Conservation (phyloP, 1,140 invertebrate species). For the Rhyzopertha dominica region DNA sequence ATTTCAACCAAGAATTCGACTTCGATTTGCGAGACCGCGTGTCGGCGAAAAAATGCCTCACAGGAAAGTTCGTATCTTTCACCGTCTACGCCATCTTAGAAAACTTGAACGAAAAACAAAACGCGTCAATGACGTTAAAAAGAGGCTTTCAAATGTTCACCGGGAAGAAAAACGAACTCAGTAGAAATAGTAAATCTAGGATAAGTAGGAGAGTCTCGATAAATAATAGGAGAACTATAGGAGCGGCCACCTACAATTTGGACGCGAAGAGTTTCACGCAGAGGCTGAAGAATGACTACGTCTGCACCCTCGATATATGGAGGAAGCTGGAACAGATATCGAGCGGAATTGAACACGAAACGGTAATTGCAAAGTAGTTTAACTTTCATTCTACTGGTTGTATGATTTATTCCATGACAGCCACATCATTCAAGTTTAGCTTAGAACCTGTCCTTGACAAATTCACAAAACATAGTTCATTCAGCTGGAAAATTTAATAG, state of each 20-base stretch:
- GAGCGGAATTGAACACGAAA: conserved; percentile 53
- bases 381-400: not conserved
- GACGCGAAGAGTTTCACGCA: conserved; percentile 63
- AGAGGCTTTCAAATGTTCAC: conserved; percentile 3
- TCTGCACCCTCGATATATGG: conserved; percentile 71
- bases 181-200: conserved; percentile 42
- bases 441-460: no score
- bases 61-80: conserved; percentile 66
- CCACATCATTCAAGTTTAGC: no score
- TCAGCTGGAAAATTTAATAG: no score
- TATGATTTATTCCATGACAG: not conserved
- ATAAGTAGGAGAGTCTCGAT: conserved; percentile 49
- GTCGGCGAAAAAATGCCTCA: conserved; percentile 50
- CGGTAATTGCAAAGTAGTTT: conserved; percentile 50
- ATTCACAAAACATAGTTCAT: no score
- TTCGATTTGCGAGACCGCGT: conserved; percentile 58
- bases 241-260: conserved; percentile 66
- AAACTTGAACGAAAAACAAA: conserved; percentile 44
- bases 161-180: conserved; percentile 10
- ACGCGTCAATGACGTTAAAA: conserved; percentile 21
- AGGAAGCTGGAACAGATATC: conserved; percentile 64
- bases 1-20: conserved; percentile 71
- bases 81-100: conserved; percentile 69
- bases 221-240: conserved; percentile 59
- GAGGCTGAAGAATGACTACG: conserved; percentile 56